Evolutionary conservation across 2,888 invertebrate genomes (phyloP).

Genomic region (Scaptomyza polygonia): DNA sequence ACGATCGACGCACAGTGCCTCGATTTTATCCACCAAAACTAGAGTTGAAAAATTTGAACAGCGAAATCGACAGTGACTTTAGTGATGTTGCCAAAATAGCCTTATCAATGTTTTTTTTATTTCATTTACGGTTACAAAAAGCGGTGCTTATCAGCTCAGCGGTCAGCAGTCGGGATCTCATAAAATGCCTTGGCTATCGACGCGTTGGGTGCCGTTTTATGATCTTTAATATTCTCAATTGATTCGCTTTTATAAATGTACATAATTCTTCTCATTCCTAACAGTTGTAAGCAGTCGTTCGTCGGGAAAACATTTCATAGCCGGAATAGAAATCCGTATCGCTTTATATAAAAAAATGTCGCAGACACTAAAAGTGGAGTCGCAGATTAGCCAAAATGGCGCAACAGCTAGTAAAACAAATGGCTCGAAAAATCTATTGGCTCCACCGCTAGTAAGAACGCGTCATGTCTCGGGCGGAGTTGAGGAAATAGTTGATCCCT

Average conservation of each 20-base stretch:
- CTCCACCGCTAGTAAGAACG: background rate
- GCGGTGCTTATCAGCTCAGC: slow-evolving; percentile 62
- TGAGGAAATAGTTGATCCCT: slow-evolving; percentile 84
- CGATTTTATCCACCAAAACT: background rate
- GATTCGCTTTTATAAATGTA: slow-evolving; percentile 49
- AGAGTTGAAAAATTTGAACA: background rate
- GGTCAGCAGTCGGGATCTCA: slow-evolving; percentile 50
- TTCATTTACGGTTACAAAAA: slow-evolving; percentile 14
- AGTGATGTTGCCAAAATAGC: slow-evolving; percentile 32
- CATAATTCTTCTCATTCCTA: slow-evolving; percentile 17
- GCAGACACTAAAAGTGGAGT: slow-evolving; percentile 46
- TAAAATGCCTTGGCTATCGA: slow-evolving; percentile 56
- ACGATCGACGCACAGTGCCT: background rate
- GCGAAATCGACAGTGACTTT: background rate
- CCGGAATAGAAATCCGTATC: background rate
- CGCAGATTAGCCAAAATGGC: slow-evolving; percentile 30
- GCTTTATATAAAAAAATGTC: slow-evolving; percentile 40
- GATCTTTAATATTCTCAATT: slow-evolving; percentile 33
- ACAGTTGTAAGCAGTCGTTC: slow-evolving; percentile 48
- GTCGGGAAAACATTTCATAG: slow-evolving; percentile 5
- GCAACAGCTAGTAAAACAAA: slow-evolving; percentile 7
- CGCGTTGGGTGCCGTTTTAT: slow-evolving; percentile 63
- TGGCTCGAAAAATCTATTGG: slow-evolving; percentile 19
- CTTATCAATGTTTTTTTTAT: slow-evolving; percentile 31
- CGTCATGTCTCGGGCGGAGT: slow-evolving; percentile 33